Conservation (phyloP, 64 coral and sea anemone genomes). For the Stichodactyla helianthus region DNA sequence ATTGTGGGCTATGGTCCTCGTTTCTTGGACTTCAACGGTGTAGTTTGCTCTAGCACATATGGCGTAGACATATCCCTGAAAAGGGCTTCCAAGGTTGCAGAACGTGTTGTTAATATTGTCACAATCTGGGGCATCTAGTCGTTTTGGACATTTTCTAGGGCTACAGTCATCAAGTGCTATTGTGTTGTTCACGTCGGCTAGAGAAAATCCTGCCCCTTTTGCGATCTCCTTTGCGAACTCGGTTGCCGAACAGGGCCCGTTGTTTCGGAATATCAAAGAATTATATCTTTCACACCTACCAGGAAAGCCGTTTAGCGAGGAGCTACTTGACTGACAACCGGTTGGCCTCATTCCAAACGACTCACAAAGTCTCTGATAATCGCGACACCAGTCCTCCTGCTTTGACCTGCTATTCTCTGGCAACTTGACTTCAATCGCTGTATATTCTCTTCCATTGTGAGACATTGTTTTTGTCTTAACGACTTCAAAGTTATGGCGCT, state of each 20-base stretch:
- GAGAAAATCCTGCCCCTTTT: slow-evolving; percentile 2
- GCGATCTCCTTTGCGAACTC: neutral
- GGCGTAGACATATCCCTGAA: neutral
- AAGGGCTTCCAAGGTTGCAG: neutral
- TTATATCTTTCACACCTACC: slow-evolving; percentile 25
- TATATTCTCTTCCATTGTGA: neutral
- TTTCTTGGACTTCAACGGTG: neutral
- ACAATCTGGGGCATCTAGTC: neutral
- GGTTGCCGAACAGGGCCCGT: neutral
- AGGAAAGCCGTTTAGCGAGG: neutral
- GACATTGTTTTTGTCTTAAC: neutral
- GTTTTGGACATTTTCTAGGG: neutral
- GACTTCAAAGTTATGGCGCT: slow-evolving; percentile 21
- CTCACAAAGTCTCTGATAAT: slow-evolving; percentile 28
- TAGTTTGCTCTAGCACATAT: neutral
- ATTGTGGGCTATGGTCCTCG: neutral
- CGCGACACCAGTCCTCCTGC: slow-evolving; percentile 15
- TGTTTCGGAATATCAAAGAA: neutral
- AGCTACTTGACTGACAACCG: neutral
- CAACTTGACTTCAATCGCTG: neutral
- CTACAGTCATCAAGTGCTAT: slow-evolving; percentile 9
- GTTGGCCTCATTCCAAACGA: slow-evolving; percentile 3
- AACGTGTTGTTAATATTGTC: neutral
- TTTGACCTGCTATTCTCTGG: neutral
- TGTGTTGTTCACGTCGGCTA: neutral